Conservation (phyloP, 1,140 invertebrate species). For the Hypsibius dujardini region DNA sequence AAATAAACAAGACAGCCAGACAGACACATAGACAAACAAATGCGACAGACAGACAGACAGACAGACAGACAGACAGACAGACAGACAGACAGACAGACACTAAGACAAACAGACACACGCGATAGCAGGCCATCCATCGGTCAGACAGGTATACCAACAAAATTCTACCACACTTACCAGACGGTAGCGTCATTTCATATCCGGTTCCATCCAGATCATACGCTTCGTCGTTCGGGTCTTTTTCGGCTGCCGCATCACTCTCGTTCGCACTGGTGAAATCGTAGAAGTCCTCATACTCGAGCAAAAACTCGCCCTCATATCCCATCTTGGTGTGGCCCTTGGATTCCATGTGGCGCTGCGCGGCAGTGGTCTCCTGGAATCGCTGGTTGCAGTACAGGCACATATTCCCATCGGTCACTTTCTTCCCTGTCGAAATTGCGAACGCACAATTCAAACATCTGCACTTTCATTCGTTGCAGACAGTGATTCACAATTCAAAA, state of each 20-base stretch:
- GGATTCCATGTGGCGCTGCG: conserved; percentile 70
- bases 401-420: conserved; percentile 54
- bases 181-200: conserved; percentile 13
- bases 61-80: background rate
- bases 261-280: conserved; percentile 63
- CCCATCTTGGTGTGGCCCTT: conserved; percentile 86
- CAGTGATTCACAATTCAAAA: background rate
- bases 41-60: background rate
- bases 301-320: conserved; percentile 58
- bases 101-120: background rate
- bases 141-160: background rate
- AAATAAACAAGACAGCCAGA: too few species aligned
- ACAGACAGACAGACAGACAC: background rate
- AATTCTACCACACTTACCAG: background rate
- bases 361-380: conserved; percentile 35
- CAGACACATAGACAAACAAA: too few species aligned
- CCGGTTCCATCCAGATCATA: conserved; percentile 24
- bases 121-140: too few species aligned
- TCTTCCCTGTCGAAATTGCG: conserved; percentile 24
- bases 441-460: too few species aligned
- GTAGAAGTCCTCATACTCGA: conserved; percentile 82
- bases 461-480: too few species aligned
- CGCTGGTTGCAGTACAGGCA: conserved; percentile 83
- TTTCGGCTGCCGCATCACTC: conserved; percentile 33
- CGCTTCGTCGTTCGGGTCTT: conserved; percentile 21